Evolutionary conservation across 2,797 vertebrate genomes (phyloP).

Genomic region (Lutra lutra): DNA sequence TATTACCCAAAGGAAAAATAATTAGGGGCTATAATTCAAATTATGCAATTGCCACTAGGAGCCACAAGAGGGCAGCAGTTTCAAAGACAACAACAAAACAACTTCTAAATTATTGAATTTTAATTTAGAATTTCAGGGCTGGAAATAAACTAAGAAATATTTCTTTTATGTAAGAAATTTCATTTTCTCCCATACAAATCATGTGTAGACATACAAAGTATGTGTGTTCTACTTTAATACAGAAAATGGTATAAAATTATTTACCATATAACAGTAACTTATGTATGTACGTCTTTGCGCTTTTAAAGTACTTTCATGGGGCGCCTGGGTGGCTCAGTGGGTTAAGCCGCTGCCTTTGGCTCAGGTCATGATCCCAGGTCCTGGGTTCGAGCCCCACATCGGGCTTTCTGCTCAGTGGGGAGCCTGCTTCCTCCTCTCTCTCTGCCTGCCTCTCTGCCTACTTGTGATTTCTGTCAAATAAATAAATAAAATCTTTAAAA

Average conservation of each 20-base stretch:
- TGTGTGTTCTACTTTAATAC: background rate
- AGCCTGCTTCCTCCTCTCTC: no score
- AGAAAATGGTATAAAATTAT: background rate
- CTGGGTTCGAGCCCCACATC: no score
- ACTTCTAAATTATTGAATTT: background rate
- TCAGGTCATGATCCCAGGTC: no score
- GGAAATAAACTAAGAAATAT: background rate
- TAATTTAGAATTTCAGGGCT: slow-evolving; percentile 30
- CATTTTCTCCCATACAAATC: slow-evolving; percentile 8
- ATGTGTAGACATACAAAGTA: background rate
- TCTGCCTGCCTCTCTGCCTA: no score
- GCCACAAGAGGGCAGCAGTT: slow-evolving; percentile 82
- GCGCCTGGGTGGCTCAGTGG: no score
- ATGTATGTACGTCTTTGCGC: background rate
- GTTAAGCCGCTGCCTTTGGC: no score
- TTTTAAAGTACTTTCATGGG: slow-evolving; percentile 37
- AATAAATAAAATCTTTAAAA: no score
- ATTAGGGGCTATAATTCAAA: slow-evolving; percentile 37
- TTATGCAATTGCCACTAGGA: background rate
- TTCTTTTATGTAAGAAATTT: slow-evolving; percentile 16
- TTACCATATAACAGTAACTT: background rate
- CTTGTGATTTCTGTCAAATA: no score
- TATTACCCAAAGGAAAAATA: slow-evolving; percentile 48
- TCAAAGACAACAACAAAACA: slow-evolving; percentile 53
- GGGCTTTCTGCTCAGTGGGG: no score